A percentile compares a stretch with the other conserved stretches of the same genome.
Conservation (phyloP, 30 jellyfish, hydroid and myxozoan species). For the Sanderia malayensis region DNA sequence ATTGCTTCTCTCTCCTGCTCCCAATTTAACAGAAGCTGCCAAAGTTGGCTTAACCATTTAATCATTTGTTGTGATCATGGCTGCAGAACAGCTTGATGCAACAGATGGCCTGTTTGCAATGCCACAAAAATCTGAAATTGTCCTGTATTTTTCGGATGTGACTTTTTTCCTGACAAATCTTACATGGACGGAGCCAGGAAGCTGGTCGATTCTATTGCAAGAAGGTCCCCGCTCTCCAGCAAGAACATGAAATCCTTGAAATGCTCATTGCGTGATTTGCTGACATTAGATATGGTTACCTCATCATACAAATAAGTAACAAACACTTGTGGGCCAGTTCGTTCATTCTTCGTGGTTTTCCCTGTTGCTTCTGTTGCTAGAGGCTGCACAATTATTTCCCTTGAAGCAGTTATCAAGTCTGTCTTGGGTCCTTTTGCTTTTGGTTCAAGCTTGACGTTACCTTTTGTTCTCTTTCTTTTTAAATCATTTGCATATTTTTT, state of each 20-base stretch:
- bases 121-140: neutral
- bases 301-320: slow-evolving; percentile 17
- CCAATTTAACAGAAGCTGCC: too few species aligned
- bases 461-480: neutral
- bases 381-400: slow-evolving; percentile 29
- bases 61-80: too few species aligned
- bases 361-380: slow-evolving; percentile 29
- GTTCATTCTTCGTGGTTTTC: slow-evolving; percentile 20
- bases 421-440: slow-evolving; percentile 4
- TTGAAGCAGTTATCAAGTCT: too few species aligned
- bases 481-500: neutral
- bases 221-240: slow-evolving; percentile 57
- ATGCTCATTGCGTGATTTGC: slow-evolving; percentile 11
- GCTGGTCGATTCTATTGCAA: slow-evolving; percentile 5
- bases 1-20: neutral
- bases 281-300: neutral
- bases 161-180: slow-evolving; percentile 13
- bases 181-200: slow-evolving; percentile 6
- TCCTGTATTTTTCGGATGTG: neutral
- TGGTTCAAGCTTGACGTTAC: too few species aligned
- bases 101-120: neutral
- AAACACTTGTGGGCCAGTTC: slow-evolving; percentile 23
- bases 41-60: too few species aligned
- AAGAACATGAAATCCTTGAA: slow-evolving; percentile 29
- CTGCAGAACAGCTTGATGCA: neutral